Conservation (phyloP, 2,888 invertebrate species). For the Drosophila percnosoma region DNA sequence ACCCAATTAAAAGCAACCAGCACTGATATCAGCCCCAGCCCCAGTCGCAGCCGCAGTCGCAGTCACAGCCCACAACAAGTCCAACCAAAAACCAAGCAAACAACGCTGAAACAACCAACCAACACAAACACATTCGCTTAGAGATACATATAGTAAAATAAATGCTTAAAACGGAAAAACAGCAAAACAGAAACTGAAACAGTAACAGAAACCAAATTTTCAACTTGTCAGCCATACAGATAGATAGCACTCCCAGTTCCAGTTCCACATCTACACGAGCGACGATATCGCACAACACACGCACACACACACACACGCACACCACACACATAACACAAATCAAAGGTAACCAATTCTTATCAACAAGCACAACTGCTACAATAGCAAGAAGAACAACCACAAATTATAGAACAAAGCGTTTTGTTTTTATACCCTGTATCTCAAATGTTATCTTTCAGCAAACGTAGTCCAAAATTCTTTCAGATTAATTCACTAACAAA, state of each 20-base stretch:
- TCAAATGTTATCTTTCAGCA: background rate
- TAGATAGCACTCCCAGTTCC: slow-evolving; percentile 50
- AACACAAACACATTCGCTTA: slow-evolving; percentile 56
- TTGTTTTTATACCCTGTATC: slow-evolving; percentile 20
- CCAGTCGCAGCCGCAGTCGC: background rate
- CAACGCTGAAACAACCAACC: slow-evolving; percentile 4
- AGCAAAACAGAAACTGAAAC: slow-evolving; percentile 24
- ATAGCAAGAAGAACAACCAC: slow-evolving; percentile 18
- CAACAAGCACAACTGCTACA: slow-evolving; percentile 23
- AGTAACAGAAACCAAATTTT: slow-evolving; percentile 37
- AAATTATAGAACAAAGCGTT: slow-evolving; percentile 38
- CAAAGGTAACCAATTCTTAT: slow-evolving; percentile 77
- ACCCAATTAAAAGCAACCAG: slow-evolving; percentile 76
- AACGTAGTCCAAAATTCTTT: background rate
- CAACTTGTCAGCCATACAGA: slow-evolving; percentile 47
- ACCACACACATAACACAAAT: slow-evolving; percentile 49
- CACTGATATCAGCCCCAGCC: slow-evolving; percentile 70
- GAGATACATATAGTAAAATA: slow-evolving; percentile 55
- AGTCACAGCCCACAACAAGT: slow-evolving; percentile 8
- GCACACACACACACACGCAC: background rate
- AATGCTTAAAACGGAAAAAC: slow-evolving; percentile 57
- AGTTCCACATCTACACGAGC: slow-evolving; percentile 19
- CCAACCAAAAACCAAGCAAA: slow-evolving; percentile 29
- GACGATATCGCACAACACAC: slow-evolving; percentile 27
- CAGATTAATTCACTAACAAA: background rate